phyloP scores from a whole-genome alignment of 2,797 vertebrate species.

The Eulemur mongoz region DNA sequence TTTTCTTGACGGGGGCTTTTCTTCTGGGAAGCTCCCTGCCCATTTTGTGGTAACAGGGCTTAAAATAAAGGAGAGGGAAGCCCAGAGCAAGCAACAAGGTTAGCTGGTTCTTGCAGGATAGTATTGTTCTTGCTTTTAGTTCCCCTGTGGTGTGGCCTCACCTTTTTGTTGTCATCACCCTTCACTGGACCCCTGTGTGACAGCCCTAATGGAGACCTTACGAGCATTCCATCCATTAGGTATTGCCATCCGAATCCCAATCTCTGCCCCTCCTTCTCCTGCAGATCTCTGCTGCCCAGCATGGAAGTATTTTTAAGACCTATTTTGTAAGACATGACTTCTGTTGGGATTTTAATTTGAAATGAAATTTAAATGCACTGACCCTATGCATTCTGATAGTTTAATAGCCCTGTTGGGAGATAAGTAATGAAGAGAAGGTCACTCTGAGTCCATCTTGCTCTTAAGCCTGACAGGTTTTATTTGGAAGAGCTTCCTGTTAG shows the following conservation, averaged over 20 bases:
- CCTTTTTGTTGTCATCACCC: neutral
- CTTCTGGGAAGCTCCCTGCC: neutral
- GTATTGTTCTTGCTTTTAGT: neutral
- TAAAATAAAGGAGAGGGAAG: neutral
- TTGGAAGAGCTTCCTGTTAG: neutral
- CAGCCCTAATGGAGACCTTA: neutral
- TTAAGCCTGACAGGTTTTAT: constrained; percentile 44
- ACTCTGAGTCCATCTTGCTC: neutral
- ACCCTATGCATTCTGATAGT: constrained; percentile 5
- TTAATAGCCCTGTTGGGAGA: constrained; percentile 27
- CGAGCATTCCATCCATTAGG: neutral
- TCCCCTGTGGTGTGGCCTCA: neutral
- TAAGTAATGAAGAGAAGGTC: constrained; percentile 1
- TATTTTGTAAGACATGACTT: constrained; percentile 47
- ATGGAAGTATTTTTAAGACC: neutral
- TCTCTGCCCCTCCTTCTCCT: neutral
- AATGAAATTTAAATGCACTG: constrained; percentile 33
- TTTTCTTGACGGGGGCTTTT: neutral
- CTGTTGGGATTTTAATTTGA: constrained; percentile 63
- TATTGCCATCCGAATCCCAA: neutral
- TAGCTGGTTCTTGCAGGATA: neutral
- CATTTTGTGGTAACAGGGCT: neutral
- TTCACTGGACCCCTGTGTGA: neutral
- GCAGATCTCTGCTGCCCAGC: neutral
- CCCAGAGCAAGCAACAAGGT: neutral